A percentile compares a stretch with the other conserved stretches of the same genome.
Conservation (phyloP, 64 coral and sea anemone species). For the Anthopleura sola region DNA sequence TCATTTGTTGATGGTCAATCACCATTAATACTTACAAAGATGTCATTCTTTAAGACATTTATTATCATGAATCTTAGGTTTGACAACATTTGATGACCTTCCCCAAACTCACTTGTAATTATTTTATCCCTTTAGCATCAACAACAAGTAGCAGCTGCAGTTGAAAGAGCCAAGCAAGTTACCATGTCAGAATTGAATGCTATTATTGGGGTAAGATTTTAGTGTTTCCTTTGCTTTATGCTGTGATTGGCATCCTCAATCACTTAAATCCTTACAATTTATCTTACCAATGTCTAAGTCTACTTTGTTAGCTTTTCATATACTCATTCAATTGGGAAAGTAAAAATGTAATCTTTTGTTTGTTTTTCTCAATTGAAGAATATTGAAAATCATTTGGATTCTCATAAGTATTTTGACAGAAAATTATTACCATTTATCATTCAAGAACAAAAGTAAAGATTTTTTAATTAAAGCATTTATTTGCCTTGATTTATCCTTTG, state of each 20-base stretch:
- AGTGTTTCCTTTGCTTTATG: neutral
- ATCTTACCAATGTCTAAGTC: neutral
- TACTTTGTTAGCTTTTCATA: neutral
- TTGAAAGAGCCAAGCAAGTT: constrained; percentile 97
- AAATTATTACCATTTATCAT: neutral
- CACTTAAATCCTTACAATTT: neutral
- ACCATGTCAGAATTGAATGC: constrained; percentile 99
- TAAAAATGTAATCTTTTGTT: constrained; percentile 9
- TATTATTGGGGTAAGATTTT: constrained; percentile 91
- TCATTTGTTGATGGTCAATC: constrained; percentile 11
- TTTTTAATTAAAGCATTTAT: neutral
- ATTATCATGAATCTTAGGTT: constrained; percentile 1
- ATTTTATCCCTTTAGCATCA: constrained; percentile 69
- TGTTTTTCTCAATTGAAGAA: constrained; percentile 2
- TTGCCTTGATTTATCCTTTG: neutral
- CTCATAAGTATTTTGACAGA: neutral
- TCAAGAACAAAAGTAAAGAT: neutral
- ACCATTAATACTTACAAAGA: neutral
- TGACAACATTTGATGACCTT: neutral
- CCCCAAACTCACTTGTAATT: neutral
- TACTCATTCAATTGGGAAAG: constrained; percentile 8
- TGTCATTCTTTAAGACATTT: neutral
- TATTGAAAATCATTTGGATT: constrained; percentile 8
- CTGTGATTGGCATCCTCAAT: neutral
- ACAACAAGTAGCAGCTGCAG: constrained; percentile 97